These are phyloP conservation scores for Eurosta solidaginis DNA, from an alignment of 1,140 invertebrate species.

Conservation along the genomic window DNA sequence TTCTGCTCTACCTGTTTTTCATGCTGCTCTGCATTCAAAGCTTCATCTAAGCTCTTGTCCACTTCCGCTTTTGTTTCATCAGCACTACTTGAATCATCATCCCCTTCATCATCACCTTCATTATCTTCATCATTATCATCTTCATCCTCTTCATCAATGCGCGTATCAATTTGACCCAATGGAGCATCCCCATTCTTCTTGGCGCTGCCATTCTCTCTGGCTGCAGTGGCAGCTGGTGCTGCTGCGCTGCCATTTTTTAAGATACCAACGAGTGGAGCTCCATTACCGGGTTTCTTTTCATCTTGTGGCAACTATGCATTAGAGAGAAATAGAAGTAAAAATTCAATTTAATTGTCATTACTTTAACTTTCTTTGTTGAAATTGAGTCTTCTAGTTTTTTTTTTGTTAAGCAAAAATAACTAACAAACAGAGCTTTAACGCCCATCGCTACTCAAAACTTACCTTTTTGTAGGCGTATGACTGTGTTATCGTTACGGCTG, in stretches of 20 bases:
- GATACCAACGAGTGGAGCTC: slow-evolving; percentile 54
- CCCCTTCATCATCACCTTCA: slow-evolving; percentile 35
- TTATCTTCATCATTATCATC: slow-evolving; percentile 36
- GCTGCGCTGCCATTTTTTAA: slow-evolving; percentile 55
- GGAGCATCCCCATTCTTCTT: slow-evolving; percentile 52
- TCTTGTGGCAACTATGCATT: slow-evolving; percentile 53
- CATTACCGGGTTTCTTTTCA: slow-evolving; percentile 55
- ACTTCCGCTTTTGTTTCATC: background rate
- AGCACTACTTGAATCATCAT: background rate
- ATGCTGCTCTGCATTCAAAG: background rate
- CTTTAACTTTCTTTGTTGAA: background rate
- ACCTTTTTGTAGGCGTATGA: slow-evolving; percentile 58
- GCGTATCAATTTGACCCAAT: slow-evolving; percentile 35
- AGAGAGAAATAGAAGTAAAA: background rate
- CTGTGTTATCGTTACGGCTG: slow-evolving; percentile 52
- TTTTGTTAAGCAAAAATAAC: background rate
- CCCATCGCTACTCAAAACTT: no score
- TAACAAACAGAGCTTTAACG: no score
- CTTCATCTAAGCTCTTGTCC: slow-evolving; percentile 1
- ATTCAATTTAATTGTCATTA: slow-evolving; percentile 30
- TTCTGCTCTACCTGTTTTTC: background rate
- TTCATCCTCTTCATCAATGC: slow-evolving; percentile 50
- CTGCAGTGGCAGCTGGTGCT: background rate
- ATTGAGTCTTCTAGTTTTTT: background rate
- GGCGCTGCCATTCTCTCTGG: slow-evolving; percentile 31